phyloP scores from a whole-genome alignment of 2,113 vertebrate genomes.

The Aplodontia rufa region DNA sequence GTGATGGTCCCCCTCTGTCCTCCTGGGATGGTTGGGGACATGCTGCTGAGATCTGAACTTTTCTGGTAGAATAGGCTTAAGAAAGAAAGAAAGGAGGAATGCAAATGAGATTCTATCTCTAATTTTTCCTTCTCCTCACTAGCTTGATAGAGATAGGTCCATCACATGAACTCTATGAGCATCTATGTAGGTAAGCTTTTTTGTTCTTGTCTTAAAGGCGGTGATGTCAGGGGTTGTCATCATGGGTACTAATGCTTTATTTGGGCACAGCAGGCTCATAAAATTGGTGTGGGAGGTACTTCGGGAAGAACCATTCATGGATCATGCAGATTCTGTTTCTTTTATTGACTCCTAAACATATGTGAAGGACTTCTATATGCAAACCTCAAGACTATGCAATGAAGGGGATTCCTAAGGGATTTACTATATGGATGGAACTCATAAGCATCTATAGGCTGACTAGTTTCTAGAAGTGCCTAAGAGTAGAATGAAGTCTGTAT shows the following conservation, averaged over 20 bases:
- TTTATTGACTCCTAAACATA: neutral
- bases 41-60: neutral
- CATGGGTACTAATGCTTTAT: neutral
- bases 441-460: no score
- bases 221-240: neutral
- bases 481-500: neutral
- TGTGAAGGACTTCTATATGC: neutral
- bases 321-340: neutral
- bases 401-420: neutral
- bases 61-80: neutral
- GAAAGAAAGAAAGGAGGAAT: neutral
- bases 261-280: neutral
- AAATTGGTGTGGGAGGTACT: neutral
- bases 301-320: neutral
- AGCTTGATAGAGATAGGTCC: neutral
- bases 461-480: neutral
- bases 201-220: neutral
- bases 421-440: no score
- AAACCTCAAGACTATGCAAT: neutral
- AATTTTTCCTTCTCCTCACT: neutral
- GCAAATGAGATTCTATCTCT: neutral
- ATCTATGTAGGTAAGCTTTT: neutral
- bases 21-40: neutral
- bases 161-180: neutral
- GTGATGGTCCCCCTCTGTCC: neutral